phyloP scores from a whole-genome alignment of 2,888 invertebrate species.

The Tromatobia lineatoria region DNA sequence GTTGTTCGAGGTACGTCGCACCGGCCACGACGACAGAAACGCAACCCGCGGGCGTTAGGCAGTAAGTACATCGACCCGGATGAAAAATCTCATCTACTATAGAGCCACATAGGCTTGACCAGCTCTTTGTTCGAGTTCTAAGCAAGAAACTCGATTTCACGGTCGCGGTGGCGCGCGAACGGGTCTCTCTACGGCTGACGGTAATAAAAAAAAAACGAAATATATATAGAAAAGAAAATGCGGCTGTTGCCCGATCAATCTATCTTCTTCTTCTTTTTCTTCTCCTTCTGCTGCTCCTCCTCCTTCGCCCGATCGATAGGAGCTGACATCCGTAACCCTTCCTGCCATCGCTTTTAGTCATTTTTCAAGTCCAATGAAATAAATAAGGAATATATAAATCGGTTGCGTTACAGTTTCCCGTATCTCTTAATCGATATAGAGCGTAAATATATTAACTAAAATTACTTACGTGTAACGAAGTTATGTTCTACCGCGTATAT shows the following conservation, averaged over 20 bases:
- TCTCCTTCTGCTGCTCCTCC: conserved; percentile 14
- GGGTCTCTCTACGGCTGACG: conserved; percentile 20
- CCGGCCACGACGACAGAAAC: conserved; percentile 5
- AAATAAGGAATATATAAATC: conserved; percentile 28
- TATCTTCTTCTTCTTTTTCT: conserved; percentile 20
- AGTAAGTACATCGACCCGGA: conserved; percentile 63
- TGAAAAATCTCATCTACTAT: conserved; percentile 63
- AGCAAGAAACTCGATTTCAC: conserved; percentile 69
- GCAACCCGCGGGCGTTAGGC: conserved; percentile 37
- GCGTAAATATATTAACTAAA: neutral
- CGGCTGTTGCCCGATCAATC: conserved; percentile 20
- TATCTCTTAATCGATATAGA: neutral
- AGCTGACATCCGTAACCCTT: conserved; percentile 23
- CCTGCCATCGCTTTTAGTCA: conserved; percentile 12
- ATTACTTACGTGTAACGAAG: neutral
- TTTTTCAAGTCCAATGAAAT: conserved; percentile 1
- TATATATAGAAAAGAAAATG: conserved; percentile 51
- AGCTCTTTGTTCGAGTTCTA: conserved; percentile 64
- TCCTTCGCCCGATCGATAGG: conserved; percentile 40
- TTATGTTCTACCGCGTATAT: neutral
- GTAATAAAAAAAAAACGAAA: conserved; percentile 24
- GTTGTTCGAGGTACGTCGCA: conserved; percentile 34
- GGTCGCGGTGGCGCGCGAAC: conserved; percentile 60
- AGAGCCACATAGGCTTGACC: conserved; percentile 63
- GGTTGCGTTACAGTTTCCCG: conserved; percentile 46